Base-by-base conservation (phyloP, 2,888 invertebrate genomes). In the Lampropteryx suffumata region DNA sequence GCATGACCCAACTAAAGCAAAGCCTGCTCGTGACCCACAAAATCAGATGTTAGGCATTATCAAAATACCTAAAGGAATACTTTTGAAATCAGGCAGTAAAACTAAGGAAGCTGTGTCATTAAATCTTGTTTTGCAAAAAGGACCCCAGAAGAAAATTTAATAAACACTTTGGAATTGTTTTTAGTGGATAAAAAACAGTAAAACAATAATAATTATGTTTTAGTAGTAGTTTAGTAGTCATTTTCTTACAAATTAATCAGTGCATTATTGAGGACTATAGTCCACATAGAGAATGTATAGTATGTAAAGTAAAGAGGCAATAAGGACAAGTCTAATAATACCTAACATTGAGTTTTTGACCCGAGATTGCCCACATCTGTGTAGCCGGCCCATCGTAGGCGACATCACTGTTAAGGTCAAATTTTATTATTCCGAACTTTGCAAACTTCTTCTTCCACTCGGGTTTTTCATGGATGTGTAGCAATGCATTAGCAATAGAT, bases 241-340 rank as follows among this genome's bases (percentile, higher is more conserved):
- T 9, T 26, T 29, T 21, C 42, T 48, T 41, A 47, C 7, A 40
- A 50, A 30, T 27, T 54, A 61, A 59, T 52, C 55, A 55, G 54
- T 58, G 30, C 62, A 59, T 63, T 76, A 71, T 65, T 82, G 84
- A 55, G 84, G 82, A 53, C 73, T 81, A 61, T 81, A 85, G 67
- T 89, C 87, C 43, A 75, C 70, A 64, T 85, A 89, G 46, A 90
- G 76, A 71, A 90, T 84, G 65, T 91, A 90, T 50, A 91, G 62
- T 30, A 88, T 79, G 65, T 90, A 91, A 21, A 85, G 17, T 50
- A 90, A 68, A 47, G 86, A 81, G 42, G 82, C 62, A 28, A 83
- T 59, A 11, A 91, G 71, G 24, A 77, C 61, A 41, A 83, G 55
- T 66, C 91, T 90, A 92, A 86, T 91, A 92, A 88, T 91, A 91